phyloP scores from a whole-genome alignment of 1,140 invertebrate species.

The Rhagoletis zephyria region DNA sequence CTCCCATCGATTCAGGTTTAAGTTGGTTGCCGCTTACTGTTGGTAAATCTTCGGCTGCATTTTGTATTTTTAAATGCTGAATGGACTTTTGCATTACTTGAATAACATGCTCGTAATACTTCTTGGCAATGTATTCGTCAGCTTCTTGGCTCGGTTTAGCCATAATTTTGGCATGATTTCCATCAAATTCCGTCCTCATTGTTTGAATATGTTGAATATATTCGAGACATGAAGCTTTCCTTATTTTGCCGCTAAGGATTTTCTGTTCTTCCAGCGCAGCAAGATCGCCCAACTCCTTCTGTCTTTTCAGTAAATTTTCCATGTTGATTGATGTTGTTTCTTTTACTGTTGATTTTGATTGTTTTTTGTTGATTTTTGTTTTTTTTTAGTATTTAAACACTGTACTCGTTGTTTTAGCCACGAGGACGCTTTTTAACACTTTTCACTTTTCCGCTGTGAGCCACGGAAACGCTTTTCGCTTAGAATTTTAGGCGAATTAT shows the following conservation, averaged over 20 bases:
- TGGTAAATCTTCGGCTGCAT: slow-evolving; percentile 55
- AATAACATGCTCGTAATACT: neutral
- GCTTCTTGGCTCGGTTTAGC: neutral
- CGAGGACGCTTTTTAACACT: neutral
- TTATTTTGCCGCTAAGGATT: slow-evolving; percentile 4
- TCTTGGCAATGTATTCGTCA: neutral
- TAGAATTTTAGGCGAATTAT: neutral
- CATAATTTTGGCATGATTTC: slow-evolving; percentile 4
- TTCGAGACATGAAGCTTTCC: slow-evolving; percentile 2
- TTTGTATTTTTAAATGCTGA: slow-evolving; percentile 1
- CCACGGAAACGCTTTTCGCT: neutral
- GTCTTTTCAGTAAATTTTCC: neutral
- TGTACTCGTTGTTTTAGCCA: neutral
- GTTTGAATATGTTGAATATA: slow-evolving; percentile 15
- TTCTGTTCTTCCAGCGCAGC: neutral
- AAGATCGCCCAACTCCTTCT: neutral
- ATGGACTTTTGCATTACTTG: slow-evolving; percentile 18
- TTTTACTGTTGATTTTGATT: too few species aligned
- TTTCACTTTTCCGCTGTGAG: neutral
- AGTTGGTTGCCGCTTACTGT: neutral
- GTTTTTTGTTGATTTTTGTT: too few species aligned
- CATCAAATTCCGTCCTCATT: neutral
- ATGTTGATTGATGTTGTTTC: too few species aligned
- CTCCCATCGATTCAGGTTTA: too few species aligned
- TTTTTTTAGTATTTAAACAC: too few species aligned